Percentiles rank a stretch among this genome's conserved stretches.
phyloP scores from a whole-genome alignment of 2,797 vertebrate species.

The Dendrocincla fuliginosa region DNA sequence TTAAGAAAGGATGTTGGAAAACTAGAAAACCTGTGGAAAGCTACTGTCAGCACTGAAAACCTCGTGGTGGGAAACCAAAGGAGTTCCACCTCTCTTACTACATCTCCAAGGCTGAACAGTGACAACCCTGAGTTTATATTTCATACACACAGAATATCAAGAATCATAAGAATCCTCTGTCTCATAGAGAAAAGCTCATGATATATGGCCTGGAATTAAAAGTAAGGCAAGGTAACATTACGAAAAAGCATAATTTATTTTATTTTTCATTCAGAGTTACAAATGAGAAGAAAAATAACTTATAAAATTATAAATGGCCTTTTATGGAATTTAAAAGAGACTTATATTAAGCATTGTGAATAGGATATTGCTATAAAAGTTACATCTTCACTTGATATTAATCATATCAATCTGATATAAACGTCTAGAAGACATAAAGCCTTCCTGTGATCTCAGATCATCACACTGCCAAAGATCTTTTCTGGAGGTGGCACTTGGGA shows the following conservation, averaged over 20 bases:
- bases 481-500: neutral
- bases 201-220: neutral
- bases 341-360: neutral
- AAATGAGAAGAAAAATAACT: neutral
- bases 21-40: neutral
- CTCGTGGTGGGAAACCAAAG: neutral
- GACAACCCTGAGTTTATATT: neutral
- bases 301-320: neutral
- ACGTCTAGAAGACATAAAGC: neutral
- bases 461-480: neutral
- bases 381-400: neutral
- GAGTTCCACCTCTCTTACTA: neutral
- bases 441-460: neutral
- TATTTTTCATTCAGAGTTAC: neutral
- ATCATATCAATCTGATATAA: neutral
- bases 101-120: neutral
- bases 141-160: neutral
- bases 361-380: neutral
- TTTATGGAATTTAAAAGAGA: neutral
- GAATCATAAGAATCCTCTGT: neutral
- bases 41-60: neutral
- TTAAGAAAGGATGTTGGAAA: neutral
- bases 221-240: neutral
- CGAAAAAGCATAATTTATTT: accelerated
- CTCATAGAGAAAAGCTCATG: neutral